Conservation (phyloP, 2,113 vertebrate species). For the Silurus meridionalis region DNA sequence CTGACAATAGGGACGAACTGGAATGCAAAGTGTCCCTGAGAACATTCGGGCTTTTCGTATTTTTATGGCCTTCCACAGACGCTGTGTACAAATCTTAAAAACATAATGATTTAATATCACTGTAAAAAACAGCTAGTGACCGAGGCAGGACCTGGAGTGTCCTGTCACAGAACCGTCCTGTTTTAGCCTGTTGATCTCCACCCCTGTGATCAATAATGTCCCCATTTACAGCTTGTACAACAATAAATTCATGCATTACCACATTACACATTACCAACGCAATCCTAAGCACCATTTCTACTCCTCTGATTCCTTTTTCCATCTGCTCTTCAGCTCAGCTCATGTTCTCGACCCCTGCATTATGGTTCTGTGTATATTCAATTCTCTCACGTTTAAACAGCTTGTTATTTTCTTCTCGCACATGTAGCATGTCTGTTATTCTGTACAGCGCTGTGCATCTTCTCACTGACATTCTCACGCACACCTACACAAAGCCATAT, state of each 20-base stretch:
- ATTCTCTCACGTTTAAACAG: too few relatives aligned
- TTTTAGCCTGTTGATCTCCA: neutral
- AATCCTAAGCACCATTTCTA: neutral
- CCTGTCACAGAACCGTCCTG: neutral
- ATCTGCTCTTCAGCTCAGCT: neutral
- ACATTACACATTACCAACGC: neutral
- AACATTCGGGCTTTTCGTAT: neutral
- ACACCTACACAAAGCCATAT: neutral
- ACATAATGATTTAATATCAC: neutral
- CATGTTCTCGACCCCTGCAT: neutral
- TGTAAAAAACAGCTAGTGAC: neutral
- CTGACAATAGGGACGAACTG: neutral
- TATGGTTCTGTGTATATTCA: neutral
- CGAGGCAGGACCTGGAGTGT: neutral
- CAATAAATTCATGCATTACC: neutral
- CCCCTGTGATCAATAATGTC: neutral
- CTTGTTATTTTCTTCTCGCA: neutral
- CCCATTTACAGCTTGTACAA: neutral
- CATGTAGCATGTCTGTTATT: neutral
- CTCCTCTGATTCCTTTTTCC: neutral
- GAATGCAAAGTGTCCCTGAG: constrained; percentile 5
- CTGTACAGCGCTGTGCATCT: neutral
- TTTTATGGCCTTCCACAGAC: neutral
- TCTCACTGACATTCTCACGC: neutral
- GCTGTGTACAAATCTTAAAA: neutral